Evolutionary conservation across 2,888 invertebrate species (phyloP), one percentile per base, ranked within the genome.

Genomic region (Brachyptera putata): DNA sequence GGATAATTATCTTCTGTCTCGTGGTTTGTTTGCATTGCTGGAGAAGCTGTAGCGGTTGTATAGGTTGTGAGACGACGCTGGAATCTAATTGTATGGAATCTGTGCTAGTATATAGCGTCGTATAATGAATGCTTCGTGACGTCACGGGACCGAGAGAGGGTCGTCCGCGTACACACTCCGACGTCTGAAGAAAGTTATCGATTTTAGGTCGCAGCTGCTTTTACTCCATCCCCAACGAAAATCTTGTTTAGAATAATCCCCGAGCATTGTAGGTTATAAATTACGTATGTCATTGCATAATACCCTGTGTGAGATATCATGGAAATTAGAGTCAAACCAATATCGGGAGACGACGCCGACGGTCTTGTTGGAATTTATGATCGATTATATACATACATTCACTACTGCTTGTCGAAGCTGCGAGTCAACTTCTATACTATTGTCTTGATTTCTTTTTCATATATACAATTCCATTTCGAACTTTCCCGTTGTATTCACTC

Each of bases 181-280:
- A 2, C 46, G 21, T 16, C 24, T 30, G 30, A 30, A 30, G 30
- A 30, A 30, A 11, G 30, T 30, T 21, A 46, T 46, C 46, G 46
- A 46, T 46, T 46, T 46, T 46, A 24, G 46, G 46, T 46, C 21
- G 46, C 46, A 46, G 46, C 46, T 46, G 46, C 22, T 24, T 46
- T 24, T 24, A 14, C 21, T n/a, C 46, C 24, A 21, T 21, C 30
- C 30, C 41, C 18, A 24, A 21, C 3, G 46, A 46, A 46, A 46
- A 24, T 46, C 46, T 46, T 46, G 46, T 46, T 46, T 46, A 46
- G 46, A 46, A 46, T 46, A 46, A 46, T 46, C 46, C 22, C 22
- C 41, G 21, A n/a, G n/a, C 21, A 41, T 41, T 41, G 21, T 41
- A 41, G 41, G 16, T 41, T 41, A 41, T n/a, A n/a, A n/a, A n/a